A percentile compares a stretch with the other conserved stretches of the same genome.
Evolutionary conservation across 2,797 vertebrate genomes (phyloP).

Genomic region (Sandelia bainsii): DNA sequence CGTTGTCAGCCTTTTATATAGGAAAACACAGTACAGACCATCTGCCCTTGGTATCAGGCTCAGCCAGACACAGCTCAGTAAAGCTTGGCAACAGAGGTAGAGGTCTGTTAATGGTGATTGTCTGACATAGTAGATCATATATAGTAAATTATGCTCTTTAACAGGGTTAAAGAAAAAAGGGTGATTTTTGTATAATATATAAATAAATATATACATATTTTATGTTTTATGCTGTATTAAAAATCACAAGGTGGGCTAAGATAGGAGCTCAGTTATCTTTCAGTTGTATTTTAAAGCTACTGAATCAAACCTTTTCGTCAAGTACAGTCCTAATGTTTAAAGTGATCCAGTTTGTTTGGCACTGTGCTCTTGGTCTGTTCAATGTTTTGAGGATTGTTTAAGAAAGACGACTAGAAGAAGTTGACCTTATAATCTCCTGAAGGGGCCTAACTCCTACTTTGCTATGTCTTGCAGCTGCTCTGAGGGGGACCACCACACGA

Average conservation of each 20-base stretch:
- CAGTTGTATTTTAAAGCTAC: not conserved
- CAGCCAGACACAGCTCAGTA: slow-evolving; percentile 6
- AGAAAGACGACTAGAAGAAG: slow-evolving; percentile 49
- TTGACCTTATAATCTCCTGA: slow-evolving; percentile 47
- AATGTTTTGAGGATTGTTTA: slow-evolving; percentile 61
- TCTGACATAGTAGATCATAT: not conserved
- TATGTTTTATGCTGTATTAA: not conserved
- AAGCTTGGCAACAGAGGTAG: not conserved
- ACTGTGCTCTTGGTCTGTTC: slow-evolving; percentile 42
- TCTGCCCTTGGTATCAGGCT: slow-evolving; percentile 4
- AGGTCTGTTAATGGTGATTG: not conserved
- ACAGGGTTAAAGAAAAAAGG: not conserved
- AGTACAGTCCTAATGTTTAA: slow-evolving; percentile 6
- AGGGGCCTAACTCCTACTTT: slow-evolving; percentile 46
- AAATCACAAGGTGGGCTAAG: not conserved
- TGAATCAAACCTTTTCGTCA: not conserved
- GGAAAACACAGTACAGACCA: not conserved
- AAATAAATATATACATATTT: no score
- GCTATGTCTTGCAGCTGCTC: slow-evolving; percentile 83
- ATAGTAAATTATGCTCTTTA: not conserved
- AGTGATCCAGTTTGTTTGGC: slow-evolving; percentile 1
- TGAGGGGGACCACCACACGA: slow-evolving; percentile 92
- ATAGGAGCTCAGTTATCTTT: not conserved
- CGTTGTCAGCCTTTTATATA: not conserved
- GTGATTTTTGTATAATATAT: no score